Evolutionary conservation across 2,888 invertebrate species (phyloP).

Genomic region (Endomychus coccineus): DNA sequence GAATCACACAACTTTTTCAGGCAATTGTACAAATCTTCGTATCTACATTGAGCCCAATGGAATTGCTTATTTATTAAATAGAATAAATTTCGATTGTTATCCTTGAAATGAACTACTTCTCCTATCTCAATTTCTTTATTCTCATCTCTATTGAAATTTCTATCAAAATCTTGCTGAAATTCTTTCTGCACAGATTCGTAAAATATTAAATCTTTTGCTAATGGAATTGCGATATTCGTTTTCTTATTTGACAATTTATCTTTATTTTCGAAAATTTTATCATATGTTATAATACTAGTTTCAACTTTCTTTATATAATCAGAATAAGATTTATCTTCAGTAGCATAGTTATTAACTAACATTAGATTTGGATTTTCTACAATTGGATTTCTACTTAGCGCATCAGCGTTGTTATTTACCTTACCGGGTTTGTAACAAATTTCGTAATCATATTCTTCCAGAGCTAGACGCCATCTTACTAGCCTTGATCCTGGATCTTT

Average conservation of each 20-base stretch:
- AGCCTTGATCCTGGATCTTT: constrained; percentile 34
- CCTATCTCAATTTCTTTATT: neutral
- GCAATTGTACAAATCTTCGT: too few relatives aligned
- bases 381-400: constrained; percentile 16
- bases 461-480: constrained; percentile 30
- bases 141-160: too few relatives aligned
- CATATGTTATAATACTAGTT: neutral
- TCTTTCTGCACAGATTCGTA: neutral
- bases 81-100: neutral
- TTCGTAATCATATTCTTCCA: constrained; percentile 32
- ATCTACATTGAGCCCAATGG: too few relatives aligned
- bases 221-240: neutral
- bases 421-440: constrained; percentile 29
- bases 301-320: neutral
- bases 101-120: neutral
- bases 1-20: too few relatives aligned
- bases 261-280: constrained; percentile 2
- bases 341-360: too few relatives aligned
- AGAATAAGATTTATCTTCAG: neutral
- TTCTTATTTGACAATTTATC: neutral
- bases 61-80: constrained; percentile 7
- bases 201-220: constrained; percentile 1
- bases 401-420: constrained; percentile 28
- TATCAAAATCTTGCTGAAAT: too few relatives aligned
- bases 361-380: too few relatives aligned